Evolutionary conservation across 2,888 invertebrate genomes (phyloP), one percentile per base, ranked within the genome.

Genomic region (Orchesella flavescens): DNA sequence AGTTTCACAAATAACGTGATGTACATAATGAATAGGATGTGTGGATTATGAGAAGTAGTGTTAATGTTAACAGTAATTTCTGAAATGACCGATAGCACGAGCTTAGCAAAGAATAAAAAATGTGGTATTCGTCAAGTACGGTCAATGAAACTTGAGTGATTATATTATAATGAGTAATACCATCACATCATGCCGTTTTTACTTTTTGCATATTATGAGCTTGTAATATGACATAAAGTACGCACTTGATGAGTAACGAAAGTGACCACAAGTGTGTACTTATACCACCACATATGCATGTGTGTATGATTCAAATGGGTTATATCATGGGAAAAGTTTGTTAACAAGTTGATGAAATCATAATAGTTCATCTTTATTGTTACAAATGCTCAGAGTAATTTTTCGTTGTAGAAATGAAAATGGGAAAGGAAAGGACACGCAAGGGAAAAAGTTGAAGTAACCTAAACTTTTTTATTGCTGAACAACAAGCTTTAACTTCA

Each of bases 281-380:
- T 34, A 34, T 34, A 4, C 2, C 3, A 2, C 7, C 34, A 4
- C 34, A 34, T 2, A 34, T 2, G 34, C 2, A 34, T 34, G 34
- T 7, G 34, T 34, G 34, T n/a, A n/a, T 7, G 34, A 2, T 34
- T 34, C 7, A 7, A 34, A 34, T 75, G 65, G n/a, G 65, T 75
- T 75, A 65, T 65, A 65, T 75, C 65, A 75, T 65, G 75, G 63
- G 65, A 75, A 75, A 74, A 65, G 55, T 19, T 75, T 17, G 15
- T 4, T 2, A 17, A 23, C 3, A 23, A 43, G 17, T 73, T 61
- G 61, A 61, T 61, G 61, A 24, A 24, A 24, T 61, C 61, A 61
- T 24, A 63, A 44, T 19, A 43, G 24, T 7, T 10, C 24, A 21
- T 12, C n/a, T 17, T 63, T 74, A 15, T 49, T 21, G 12, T 53